Base-by-base conservation (phyloP, 2,888 invertebrate genomes). In the Muschampia plurimacula region DNA sequence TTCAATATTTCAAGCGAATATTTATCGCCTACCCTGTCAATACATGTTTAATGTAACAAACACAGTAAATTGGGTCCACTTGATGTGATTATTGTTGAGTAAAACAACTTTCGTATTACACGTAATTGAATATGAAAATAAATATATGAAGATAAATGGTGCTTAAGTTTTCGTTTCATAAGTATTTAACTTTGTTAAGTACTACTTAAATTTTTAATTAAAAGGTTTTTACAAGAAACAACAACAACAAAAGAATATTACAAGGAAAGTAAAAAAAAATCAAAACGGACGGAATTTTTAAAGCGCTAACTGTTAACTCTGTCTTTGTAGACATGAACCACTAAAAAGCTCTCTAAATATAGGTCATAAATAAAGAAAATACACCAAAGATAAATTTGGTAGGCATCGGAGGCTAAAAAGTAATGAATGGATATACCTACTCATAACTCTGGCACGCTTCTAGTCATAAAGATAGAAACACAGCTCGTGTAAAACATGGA, bases 51-150 rank as follows among this genome's bases (percentile, higher is more conserved):
- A 84, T 81, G 77, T 79, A 73, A 78, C 78, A 79, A 82, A 83
- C 81, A 82, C 74, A 81, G 81, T 76, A 81, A 79, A 82, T 79
- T 73, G 78, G 78, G 79, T 79, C 79, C 74, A 75, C 77, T 77
- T 81, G 59, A 69, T 73, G 62, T 72, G 70, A 74, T 74, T 76
- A 73, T 71, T 70, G 60, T 60, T 22, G 60, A 71, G 39, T 66
- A 60, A 66, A 70, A 72, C 72, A 70, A 57, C n/a, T 55, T 65
- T 72, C 22, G 41, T 41, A 72, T 72, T 41, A 72, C 62, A 44
- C n/a, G 36, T 36, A 36, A 59, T 46, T 46, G 8, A n/a, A n/a
- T 52, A n/a, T 52, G n/a, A 2, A n/a, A 1, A 52, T 52, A 15
- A 22, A 22, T 22, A 22, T 22, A 22, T 22, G 22, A 22, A 22